Conservation (phyloP, 1,140 invertebrate species). For the Trichoplusia ni region DNA sequence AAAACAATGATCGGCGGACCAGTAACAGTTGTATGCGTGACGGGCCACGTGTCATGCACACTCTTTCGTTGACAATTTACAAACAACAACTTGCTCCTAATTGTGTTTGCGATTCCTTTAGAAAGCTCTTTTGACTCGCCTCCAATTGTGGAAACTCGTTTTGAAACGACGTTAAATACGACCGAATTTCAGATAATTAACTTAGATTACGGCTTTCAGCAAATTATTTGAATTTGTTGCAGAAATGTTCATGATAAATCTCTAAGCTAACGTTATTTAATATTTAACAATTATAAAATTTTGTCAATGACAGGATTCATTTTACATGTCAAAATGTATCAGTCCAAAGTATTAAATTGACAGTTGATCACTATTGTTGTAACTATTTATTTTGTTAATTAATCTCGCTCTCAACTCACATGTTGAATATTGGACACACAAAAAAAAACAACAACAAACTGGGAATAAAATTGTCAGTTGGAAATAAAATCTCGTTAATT, state of each 20-base stretch:
- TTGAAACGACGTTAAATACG: slow-evolving; percentile 74
- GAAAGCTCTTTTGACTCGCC: slow-evolving; percentile 74
- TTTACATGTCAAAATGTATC: not conserved
- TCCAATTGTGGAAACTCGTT: slow-evolving; percentile 75
- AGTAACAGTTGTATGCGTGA: slow-evolving; percentile 36
- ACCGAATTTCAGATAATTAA: slow-evolving; percentile 78
- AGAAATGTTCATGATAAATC: slow-evolving; percentile 59
- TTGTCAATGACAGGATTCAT: no score
- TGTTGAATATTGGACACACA: no score
- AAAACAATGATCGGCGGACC: not conserved
- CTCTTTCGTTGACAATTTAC: slow-evolving; percentile 66
- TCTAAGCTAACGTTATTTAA: no score
- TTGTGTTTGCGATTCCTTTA: slow-evolving; percentile 77
- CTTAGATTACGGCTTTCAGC: slow-evolving; percentile 72
- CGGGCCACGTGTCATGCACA: slow-evolving; percentile 55
- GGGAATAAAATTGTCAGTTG: not conserved
- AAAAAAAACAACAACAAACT: not conserved
- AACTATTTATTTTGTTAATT: not conserved
- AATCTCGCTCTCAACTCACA: no score
- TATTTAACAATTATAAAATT: not conserved
- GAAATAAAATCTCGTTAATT: not conserved
- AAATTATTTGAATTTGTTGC: slow-evolving; percentile 71
- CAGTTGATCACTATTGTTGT: not conserved
- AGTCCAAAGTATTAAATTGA: no score
- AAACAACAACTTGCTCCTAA: slow-evolving; percentile 72